Conservation (phyloP, 2,113 vertebrate genomes). For the Leptobrachium leishanense region DNA sequence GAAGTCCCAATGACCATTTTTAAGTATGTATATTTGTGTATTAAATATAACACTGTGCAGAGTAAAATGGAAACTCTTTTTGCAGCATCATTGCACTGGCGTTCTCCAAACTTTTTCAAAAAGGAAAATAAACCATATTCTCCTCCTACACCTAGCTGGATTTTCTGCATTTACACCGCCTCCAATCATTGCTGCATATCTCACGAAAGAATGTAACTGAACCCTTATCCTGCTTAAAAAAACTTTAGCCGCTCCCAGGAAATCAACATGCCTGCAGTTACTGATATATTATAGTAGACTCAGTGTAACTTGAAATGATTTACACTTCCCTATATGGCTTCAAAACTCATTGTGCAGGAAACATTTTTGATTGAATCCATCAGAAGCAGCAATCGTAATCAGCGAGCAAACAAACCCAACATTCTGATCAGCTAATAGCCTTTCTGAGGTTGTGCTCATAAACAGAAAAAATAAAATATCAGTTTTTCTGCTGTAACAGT, state of each 20-base stretch:
- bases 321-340: conserved; percentile 53
- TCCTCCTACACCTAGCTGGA: not conserved
- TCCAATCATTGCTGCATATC: conserved; percentile 21
- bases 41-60: too few species aligned
- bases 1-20: too few species aligned
- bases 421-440: too few species aligned
- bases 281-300: conserved; percentile 52
- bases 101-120: not conserved
- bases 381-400: not conserved
- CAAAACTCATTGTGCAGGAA: conserved; percentile 34
- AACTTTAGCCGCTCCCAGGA: conserved; percentile 46
- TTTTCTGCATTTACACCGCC: conserved; percentile 10
- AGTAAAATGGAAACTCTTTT: not conserved
- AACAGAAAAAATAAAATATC: too few species aligned
- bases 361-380: conserved; percentile 4
- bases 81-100: not conserved
- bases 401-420: too few species aligned
- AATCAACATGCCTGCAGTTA: conserved; percentile 41
- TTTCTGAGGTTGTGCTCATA: too few species aligned
- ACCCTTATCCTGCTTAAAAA: conserved; percentile 37
- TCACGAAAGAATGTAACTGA: conserved; percentile 8
- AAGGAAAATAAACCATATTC: not conserved
- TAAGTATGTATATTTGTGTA: too few species aligned
- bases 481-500: too few species aligned
- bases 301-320: conserved; percentile 49